Evolutionary conservation across 1,140 invertebrate species (phyloP), one percentile per base, ranked within the genome.

Genomic region (Heliothis subflexa): DNA sequence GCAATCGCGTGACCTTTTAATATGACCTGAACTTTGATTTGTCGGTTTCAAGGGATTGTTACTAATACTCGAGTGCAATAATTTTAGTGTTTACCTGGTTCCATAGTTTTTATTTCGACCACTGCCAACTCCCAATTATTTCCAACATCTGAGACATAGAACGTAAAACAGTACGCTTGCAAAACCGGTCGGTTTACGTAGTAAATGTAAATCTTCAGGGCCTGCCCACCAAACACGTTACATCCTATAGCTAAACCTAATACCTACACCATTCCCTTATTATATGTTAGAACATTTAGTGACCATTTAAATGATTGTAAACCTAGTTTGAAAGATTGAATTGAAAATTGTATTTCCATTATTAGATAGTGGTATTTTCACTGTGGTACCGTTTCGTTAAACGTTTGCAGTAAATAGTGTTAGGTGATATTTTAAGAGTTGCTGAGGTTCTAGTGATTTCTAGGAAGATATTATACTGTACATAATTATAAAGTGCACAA

Each of bases 201-300:
- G 70, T 57, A 55, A 55, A 72, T 72, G 52, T 52, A 55, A 54
- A 55, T 49, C 33, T 72, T 57, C 33, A 72, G 52, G 70, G 70
- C 18, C 49, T 33, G 68, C 49, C 52, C 25, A 55, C 64, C 49
- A 50, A 25, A 68, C 61, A 25, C 40, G 64, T 68, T 11, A 50
- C 64, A 50, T 25, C 18, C 66, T 52, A 16, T 2, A 10, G 66
- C 10, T 40, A 40, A 33, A 33, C n/a, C 21, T 52, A 13, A n/a
- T n/a, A 25, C 0, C 0, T 25, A 9, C 28, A 70, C 66, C 66
- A 45, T 70, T 49, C 50, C 50, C 10, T 47, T 52, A 13, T 49
- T 25, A 28, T 70, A 70, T 70, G 45, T 14, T n/a, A 45, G 21
- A 13, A 47, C 13, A 13, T 70, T 52, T 70, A 70, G 21, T 12